Evolutionary conservation across 1,140 invertebrate species (phyloP).

Genomic region (Copidosoma floridanum): DNA sequence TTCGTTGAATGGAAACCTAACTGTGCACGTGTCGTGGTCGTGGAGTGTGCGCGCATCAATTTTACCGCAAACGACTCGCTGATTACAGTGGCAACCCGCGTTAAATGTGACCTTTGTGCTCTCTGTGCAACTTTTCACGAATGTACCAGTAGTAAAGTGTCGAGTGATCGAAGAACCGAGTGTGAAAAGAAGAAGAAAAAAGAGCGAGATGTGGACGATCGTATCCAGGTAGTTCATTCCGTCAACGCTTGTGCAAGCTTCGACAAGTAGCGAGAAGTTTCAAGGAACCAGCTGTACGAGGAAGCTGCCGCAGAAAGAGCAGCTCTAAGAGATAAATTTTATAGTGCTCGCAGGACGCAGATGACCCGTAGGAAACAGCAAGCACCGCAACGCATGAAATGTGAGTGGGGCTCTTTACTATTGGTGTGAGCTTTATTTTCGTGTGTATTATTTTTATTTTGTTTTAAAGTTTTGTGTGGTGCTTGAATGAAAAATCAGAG

Average conservation of each 20-base stretch:
- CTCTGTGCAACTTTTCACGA: not conserved
- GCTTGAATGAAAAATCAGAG: too few relatives aligned
- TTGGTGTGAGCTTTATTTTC: not conserved
- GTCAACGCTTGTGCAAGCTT: not conserved
- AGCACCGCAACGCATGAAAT: conserved; percentile 57
- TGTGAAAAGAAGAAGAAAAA: too few relatives aligned
- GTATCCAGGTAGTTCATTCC: conserved; percentile 25
- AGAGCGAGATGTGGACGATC: not conserved
- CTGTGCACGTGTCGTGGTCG: too few relatives aligned
- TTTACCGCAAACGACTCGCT: too few relatives aligned
- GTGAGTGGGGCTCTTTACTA: conserved; percentile 42
- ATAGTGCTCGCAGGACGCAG: conserved; percentile 45
- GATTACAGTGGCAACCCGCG: not conserved
- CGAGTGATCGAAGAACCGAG: too few relatives aligned
- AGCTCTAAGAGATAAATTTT: too few relatives aligned
- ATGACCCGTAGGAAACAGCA: conserved; percentile 57
- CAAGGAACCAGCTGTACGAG: conserved; percentile 28
- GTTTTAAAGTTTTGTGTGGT: too few relatives aligned
- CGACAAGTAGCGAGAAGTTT: not conserved
- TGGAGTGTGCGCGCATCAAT: too few relatives aligned
- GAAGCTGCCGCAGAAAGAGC: conserved; percentile 42
- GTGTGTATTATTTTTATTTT: not conserved
- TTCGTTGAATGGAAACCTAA: too few relatives aligned
- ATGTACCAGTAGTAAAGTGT: too few relatives aligned
- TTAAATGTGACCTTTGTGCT: conserved; percentile 2